Base-by-base conservation (phyloP, 2,888 invertebrate genomes). In the Plagodis pulveraria region DNA sequence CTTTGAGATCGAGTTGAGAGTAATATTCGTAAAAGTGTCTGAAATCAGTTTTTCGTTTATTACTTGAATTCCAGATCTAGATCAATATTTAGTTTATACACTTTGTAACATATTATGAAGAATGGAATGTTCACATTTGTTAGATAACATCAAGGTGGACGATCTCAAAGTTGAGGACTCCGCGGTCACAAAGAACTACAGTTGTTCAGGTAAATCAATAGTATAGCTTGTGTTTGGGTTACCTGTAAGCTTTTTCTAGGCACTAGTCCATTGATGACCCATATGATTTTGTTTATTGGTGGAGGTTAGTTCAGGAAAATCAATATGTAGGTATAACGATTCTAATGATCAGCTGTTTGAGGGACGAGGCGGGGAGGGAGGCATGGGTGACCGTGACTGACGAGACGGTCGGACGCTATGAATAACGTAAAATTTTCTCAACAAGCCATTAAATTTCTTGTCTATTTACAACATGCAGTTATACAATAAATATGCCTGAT, bases 51-150 rank as follows among this genome's bases (percentile, higher is more conserved):
- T 22, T 22, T 22, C 22, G 22, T 22, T 22, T 22, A 22, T 22
- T 22, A 4, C 22, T 22, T 22, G 22, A 22, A 22, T 22, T 22
- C 22, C 22, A 22, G 22, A 22, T 22, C 22, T 22, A 22, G 22
- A 22, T 22, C 22, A 22, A 22, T 22, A 22, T 22, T 22, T 22
- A 22, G 22, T 22, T 2, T 22, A 22, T 22, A 22, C 22, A 22
- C 22, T 22, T 22, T 4, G 22, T 22, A 40, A 68, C 55, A 57
- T 79, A 78, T 63, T 72, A 91, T 91, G 90, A 93, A 93, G 82
- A 83, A 95, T 95, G 95, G 95, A 95, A 93, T 95, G 95, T 89
- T 93, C 94, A 80, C 95, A 95, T 93, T 93, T 95, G 79, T 92
- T 91, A 86, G 94, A 94, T 88, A 94, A 94, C 91, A 94, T 95